These are phyloP conservation scores for Acanthornis magna DNA, from an alignment of 2,797 vertebrate genomes.

Conservation along the genomic window DNA sequence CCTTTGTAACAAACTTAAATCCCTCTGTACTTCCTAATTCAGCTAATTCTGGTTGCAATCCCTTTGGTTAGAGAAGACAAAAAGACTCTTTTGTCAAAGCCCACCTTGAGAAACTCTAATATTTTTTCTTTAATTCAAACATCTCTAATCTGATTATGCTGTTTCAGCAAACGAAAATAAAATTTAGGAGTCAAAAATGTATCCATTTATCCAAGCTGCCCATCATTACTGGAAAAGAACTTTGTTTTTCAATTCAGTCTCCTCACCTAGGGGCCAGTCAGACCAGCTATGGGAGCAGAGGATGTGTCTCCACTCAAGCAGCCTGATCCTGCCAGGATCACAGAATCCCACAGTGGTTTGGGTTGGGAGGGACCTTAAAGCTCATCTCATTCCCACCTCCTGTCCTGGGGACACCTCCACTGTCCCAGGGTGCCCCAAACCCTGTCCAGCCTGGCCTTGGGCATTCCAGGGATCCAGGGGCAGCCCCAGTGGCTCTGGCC, in stretches of 20 bases:
- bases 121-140: neutral
- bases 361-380: neutral
- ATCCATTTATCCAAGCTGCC: neutral
- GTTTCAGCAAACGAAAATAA: neutral
- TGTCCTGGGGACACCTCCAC: neutral
- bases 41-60: neutral
- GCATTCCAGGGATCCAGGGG: neutral
- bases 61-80: neutral
- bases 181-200: neutral
- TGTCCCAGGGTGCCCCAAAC: neutral
- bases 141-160: neutral
- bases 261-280: conserved; percentile 11
- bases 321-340: neutral
- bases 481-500: neutral
- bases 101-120: neutral
- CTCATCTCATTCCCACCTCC: neutral
- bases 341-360: neutral
- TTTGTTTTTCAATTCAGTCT: neutral
- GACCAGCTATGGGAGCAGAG: neutral
- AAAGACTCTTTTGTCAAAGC: neutral
- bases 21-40: neutral
- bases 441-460: neutral
- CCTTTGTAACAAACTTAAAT: neutral
- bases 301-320: neutral
- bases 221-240: neutral